A percentile compares a stretch with the other conserved stretches of the same genome.
These are phyloP conservation scores for Erythrocebus patas DNA, from an alignment of 2,113 vertebrate species.

Conservation along the genomic window DNA sequence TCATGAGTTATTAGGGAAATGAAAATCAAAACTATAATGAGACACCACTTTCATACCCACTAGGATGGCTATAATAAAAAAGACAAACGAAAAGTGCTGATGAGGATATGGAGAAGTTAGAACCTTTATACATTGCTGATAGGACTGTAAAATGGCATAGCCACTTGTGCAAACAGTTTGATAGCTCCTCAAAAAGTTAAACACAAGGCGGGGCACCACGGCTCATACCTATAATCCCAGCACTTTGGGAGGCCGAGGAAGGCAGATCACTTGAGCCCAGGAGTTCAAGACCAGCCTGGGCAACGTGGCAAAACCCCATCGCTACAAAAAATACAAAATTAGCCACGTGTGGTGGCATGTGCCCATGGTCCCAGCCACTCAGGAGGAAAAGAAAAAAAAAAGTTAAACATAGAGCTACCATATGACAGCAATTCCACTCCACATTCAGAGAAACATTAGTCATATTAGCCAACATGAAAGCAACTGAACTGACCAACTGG, in stretches of 20 bases:
- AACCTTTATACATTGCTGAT: neutral
- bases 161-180: neutral
- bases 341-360: too few relatives aligned
- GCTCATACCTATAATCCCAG: too few relatives aligned
- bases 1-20: constrained; percentile 33
- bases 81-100: neutral
- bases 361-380: too few relatives aligned
- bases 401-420: constrained; percentile 1
- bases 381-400: neutral
- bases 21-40: constrained; percentile 40
- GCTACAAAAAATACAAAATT: too few relatives aligned
- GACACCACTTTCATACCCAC: neutral
- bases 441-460: constrained; percentile 18
- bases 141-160: neutral
- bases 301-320: too few relatives aligned
- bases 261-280: too few relatives aligned
- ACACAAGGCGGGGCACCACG: neutral
- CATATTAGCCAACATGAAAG: neutral
- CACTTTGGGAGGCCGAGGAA: too few relatives aligned
- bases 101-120: neutral
- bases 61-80: neutral
- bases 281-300: too few relatives aligned
- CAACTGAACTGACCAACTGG: neutral
- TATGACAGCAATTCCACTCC: neutral
- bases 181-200: constrained; percentile 35